Evolutionary conservation across 1,140 invertebrate genomes (phyloP).

Genomic region (Piezodorus guildinii): DNA sequence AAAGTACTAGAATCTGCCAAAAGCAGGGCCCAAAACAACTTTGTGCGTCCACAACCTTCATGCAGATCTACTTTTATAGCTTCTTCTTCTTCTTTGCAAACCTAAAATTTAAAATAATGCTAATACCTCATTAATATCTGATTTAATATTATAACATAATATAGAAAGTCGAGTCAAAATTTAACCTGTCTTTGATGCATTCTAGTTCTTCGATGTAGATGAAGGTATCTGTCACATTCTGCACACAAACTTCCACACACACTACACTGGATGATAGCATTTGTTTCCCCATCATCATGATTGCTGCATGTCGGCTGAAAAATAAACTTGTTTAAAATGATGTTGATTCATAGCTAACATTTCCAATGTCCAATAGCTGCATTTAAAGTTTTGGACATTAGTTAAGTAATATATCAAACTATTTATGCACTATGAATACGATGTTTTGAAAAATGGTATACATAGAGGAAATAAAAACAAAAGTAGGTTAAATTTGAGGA

Average conservation of each 20-base stretch:
- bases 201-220: conserved; percentile 78
- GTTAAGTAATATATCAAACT: no score
- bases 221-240: conserved; percentile 90
- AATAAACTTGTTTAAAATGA: not conserved
- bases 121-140: not conserved
- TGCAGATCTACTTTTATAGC: conserved; percentile 88
- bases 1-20: conserved; percentile 84
- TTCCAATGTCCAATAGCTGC: no score
- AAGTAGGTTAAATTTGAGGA: not conserved
- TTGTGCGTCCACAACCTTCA: conserved; percentile 89
- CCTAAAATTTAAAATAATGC: conserved; percentile 32
- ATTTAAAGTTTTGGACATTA: no score
- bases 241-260: conserved; percentile 85
- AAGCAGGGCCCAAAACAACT: conserved; percentile 88
- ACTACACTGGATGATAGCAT: conserved; percentile 84
- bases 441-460: not conserved
- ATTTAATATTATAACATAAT: not conserved
- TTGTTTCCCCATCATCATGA: conserved; percentile 91
- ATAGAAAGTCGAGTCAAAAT: not conserved
- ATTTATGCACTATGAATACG: no score
- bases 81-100: conserved; percentile 92
- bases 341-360: no score
- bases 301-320: conserved; percentile 76
- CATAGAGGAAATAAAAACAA: conserved; percentile 2
- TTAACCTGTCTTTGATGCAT: conserved; percentile 74